Evolutionary conservation across 2,888 invertebrate species (phyloP).

Genomic region (Lepidocyrtoides sp.): DNA sequence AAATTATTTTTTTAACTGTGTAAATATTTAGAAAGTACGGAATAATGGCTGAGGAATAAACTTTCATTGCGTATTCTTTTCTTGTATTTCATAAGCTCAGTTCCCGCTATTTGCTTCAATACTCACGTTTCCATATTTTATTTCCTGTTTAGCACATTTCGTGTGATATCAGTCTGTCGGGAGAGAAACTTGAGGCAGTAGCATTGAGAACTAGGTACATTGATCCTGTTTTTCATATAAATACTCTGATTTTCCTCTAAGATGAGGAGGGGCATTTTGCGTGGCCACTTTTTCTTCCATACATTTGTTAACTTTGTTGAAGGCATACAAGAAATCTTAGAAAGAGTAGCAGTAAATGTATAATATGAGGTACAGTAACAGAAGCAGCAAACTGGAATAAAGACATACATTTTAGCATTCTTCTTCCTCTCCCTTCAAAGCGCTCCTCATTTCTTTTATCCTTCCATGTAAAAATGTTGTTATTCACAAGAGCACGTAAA

Average conservation of each 20-base stretch:
- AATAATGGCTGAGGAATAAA: background rate
- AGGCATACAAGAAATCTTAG: background rate
- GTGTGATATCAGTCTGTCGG: constrained; percentile 16
- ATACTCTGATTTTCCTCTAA: background rate
- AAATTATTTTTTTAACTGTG: background rate
- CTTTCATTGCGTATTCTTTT: constrained; percentile 4
- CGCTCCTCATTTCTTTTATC: background rate
- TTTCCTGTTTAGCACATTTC: constrained; percentile 7
- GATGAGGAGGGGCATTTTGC: background rate
- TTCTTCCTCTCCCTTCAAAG: background rate
- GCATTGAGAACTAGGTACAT: constrained; percentile 23
- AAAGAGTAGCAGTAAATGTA: background rate
- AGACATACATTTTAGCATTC: background rate
- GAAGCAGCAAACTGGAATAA: background rate
- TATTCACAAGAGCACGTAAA: background rate
- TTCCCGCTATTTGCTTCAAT: background rate
- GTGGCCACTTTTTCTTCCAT: constrained; percentile 53
- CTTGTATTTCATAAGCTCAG: background rate
- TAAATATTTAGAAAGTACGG: too few species aligned
- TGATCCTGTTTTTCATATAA: constrained; percentile 43
- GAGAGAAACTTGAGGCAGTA: background rate
- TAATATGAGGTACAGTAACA: background rate
- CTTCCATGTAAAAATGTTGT: background rate
- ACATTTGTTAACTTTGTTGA: constrained; percentile 3
- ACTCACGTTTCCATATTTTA: constrained; percentile 2